Base-by-base conservation (phyloP, 2,113 vertebrate species). In the Ginglymostoma cirratum region DNA sequence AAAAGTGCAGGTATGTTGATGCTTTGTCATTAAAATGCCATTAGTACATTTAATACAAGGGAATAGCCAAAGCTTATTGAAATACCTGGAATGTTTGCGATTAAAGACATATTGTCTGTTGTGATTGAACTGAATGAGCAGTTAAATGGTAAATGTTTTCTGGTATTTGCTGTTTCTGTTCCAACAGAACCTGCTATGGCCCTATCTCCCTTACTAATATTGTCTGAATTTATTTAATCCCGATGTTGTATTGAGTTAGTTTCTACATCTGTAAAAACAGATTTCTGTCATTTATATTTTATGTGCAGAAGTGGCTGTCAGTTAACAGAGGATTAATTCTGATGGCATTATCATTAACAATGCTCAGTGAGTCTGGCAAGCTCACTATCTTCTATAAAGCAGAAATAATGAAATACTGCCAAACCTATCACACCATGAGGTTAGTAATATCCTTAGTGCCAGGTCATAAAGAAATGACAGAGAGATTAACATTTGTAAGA, bases 1-100 rank as follows among this genome's bases (percentile, higher is more conserved):
- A n/a, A 98, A 96, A 95, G 97, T 86, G 85, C 98, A 98, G 98
- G 99, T 99, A 97, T 96, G 96, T 45, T 0, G 45, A 23, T 21
- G 10, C 12, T 0, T 17, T 1, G 30, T 27, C 17, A 30, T 48
- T 45, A 48, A 72, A 52, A 45, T 24, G 1, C 5, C 14, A 72
- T 76, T 5, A 52, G 0, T 72, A 17, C 27, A 48, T 45, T 94
- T 38, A 94, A 3, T 27, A 30, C 67, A 19, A 1, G 45, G 94
- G 19, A 30, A 3, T 30, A 70, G 21, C 7, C 42, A 72, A 72
- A n/a, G 15, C 30, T 65, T 30, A n/a, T 87, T 89, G 27, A 55
- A 89, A 94, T 94, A 45, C 42, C 7, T 69, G 38, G 19, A n/a
- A 66, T 17, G 2, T 94, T 38, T 42, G 17, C 23, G 3, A 38